These are phyloP conservation scores for Chinchilla lanigera DNA, from an alignment of 2,113 vertebrate genomes.

Conservation along the genomic window DNA sequence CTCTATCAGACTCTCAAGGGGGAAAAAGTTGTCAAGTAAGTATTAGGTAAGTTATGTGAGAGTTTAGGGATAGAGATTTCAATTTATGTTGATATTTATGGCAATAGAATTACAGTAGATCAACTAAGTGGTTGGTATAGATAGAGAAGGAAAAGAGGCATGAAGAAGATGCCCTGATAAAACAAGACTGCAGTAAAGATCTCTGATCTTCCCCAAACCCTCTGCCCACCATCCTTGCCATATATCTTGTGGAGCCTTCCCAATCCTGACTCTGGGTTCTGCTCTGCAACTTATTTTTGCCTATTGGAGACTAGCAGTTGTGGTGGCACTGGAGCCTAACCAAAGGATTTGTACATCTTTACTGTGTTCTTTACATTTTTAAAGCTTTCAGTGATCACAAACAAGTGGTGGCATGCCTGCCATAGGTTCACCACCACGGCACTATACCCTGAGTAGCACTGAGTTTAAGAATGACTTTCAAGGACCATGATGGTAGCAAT, in stretches of 20 bases:
- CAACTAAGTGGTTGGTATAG: background rate
- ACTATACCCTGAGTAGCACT: background rate
- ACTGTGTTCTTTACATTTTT: background rate
- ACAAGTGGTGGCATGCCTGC: background rate
- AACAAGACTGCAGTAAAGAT: background rate
- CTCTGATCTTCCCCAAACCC: too few species aligned
- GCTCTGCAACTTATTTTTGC: background rate
- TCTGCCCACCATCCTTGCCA: background rate
- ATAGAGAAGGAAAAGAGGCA: background rate
- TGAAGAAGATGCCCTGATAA: background rate
- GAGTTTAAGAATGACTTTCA: background rate
- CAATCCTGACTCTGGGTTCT: background rate
- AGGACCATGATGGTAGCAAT: background rate
- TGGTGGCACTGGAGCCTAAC: background rate
- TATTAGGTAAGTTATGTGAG: background rate
- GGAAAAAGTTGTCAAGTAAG: background rate
- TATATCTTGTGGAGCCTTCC: background rate
- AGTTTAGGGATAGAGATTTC: background rate
- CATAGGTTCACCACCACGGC: background rate
- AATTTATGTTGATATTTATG: conserved; percentile 27
- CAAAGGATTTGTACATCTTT: background rate
- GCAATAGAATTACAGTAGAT: background rate
- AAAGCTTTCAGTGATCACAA: background rate
- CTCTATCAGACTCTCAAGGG: background rate
- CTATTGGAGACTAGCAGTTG: background rate